Conservation (phyloP, 2,888 invertebrate species). For the Drosophila ustulata region DNA sequence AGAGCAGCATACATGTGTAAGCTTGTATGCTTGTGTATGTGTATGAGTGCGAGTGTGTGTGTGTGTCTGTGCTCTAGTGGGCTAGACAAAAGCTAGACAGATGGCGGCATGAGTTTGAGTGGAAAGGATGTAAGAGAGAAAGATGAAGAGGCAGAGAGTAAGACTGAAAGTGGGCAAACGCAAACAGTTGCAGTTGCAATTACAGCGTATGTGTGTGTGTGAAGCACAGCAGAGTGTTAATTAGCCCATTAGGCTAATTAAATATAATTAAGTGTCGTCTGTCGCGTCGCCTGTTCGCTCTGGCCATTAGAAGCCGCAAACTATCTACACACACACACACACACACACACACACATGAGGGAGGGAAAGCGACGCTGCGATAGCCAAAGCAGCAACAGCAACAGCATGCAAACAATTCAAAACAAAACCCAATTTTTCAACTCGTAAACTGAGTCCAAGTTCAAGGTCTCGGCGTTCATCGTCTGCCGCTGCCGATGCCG, state of each 20-base stretch:
- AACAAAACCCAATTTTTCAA: constrained; percentile 75
- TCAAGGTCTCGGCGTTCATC: constrained; percentile 81
- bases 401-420: constrained; percentile 63
- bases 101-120: constrained; percentile 24
- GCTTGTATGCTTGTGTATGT: constrained; percentile 1
- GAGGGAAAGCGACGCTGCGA: constrained; percentile 3
- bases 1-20: constrained; percentile 14
- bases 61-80: constrained; percentile 24
- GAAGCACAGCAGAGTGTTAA: constrained; percentile 35
- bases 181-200: not conserved
- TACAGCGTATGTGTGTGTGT: not conserved
- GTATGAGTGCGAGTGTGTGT: constrained; percentile 10
- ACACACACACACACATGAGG: constrained; percentile 1
- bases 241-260: constrained; percentile 49
- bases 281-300: not conserved
- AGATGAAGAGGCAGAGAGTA: not conserved
- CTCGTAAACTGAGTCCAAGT: constrained; percentile 81
- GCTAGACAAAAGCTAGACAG: constrained; percentile 75
- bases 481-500: constrained; percentile 43
- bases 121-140: not conserved
- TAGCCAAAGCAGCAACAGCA: constrained; percentile 4
- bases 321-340: constrained; percentile 8
- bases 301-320: not conserved
- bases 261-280: constrained; percentile 24
- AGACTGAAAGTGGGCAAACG: not conserved